Conservation (phyloP, 2,888 invertebrate genomes). For the Andrena trimmerana region DNA sequence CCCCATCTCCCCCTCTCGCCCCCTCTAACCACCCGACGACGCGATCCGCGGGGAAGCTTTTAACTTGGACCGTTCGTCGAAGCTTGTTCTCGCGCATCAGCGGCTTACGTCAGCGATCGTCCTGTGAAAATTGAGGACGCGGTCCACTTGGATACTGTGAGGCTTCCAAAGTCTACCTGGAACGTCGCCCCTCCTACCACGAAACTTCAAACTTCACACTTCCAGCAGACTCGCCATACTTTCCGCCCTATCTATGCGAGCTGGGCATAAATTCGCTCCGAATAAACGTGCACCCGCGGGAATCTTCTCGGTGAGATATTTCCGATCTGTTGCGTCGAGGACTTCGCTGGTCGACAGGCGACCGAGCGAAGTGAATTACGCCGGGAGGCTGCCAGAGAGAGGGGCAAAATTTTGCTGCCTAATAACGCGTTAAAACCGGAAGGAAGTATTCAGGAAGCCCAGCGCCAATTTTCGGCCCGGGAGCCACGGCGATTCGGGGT, state of each 20-base stretch:
- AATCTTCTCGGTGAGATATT: not conserved
- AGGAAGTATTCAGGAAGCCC: slow-evolving; percentile 50
- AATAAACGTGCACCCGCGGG: not conserved
- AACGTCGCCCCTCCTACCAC: no score
- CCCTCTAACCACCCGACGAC: not conserved
- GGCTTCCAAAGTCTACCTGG: not conserved
- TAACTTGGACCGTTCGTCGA: slow-evolving; percentile 37
- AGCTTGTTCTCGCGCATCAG: slow-evolving; percentile 29
- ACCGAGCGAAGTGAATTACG: slow-evolving; percentile 33
- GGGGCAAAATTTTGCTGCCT: slow-evolving; percentile 29
- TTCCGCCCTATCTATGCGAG: no score
- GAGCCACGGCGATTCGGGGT: slow-evolving; percentile 23
- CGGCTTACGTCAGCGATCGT: slow-evolving; percentile 27
- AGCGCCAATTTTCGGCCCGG: slow-evolving; percentile 40
- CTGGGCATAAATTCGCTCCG: not conserved
- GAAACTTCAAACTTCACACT: no score
- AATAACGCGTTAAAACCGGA: slow-evolving; percentile 59
- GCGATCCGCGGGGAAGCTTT: slow-evolving; percentile 35
- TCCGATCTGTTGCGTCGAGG: slow-evolving; percentile 29
- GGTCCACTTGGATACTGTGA: not conserved
- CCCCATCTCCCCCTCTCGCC: not conserved
- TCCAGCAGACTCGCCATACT: no score
- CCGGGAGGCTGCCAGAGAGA: slow-evolving; percentile 10
- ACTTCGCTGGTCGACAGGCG: not conserved
- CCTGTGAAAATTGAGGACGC: slow-evolving; percentile 23